Conservation (phyloP, 2,113 vertebrate species). For the Pedionomus torquatus region DNA sequence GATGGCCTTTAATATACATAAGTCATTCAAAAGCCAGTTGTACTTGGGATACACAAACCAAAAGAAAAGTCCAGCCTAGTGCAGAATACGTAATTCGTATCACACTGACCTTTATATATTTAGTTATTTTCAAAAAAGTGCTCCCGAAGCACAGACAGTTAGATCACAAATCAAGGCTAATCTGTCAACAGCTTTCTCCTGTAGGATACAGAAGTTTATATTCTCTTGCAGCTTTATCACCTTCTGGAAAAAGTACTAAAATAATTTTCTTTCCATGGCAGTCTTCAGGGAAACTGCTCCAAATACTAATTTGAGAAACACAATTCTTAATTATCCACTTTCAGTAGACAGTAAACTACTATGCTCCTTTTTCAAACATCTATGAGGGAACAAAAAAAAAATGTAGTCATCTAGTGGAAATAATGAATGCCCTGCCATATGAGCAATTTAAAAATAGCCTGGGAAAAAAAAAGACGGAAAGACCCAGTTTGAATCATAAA, state of each 20-base stretch:
- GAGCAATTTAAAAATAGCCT: background rate
- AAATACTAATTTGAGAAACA: slow-evolving; percentile 16
- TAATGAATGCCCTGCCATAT: background rate
- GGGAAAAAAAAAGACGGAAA: background rate
- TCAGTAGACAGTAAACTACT: background rate
- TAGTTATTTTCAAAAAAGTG: background rate
- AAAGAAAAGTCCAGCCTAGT: background rate
- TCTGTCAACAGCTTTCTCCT: background rate
- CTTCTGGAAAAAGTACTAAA: background rate
- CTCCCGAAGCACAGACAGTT: background rate
- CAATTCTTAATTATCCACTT: background rate
- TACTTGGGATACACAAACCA: background rate
- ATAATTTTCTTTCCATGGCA: background rate
- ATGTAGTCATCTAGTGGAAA: background rate
- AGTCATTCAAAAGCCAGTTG: background rate
- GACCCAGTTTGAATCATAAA: background rate
- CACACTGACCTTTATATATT: background rate
- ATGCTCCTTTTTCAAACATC: background rate
- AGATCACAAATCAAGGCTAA: background rate
- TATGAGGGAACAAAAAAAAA: background rate
- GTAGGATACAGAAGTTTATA: background rate
- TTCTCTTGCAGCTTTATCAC: background rate
- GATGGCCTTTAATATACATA: background rate
- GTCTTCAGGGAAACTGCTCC: background rate
- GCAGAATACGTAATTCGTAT: background rate